Evolutionary conservation across 2,888 invertebrate genomes (phyloP), one percentile per base, ranked within the genome.

Genomic region (Netelia virgata): DNA sequence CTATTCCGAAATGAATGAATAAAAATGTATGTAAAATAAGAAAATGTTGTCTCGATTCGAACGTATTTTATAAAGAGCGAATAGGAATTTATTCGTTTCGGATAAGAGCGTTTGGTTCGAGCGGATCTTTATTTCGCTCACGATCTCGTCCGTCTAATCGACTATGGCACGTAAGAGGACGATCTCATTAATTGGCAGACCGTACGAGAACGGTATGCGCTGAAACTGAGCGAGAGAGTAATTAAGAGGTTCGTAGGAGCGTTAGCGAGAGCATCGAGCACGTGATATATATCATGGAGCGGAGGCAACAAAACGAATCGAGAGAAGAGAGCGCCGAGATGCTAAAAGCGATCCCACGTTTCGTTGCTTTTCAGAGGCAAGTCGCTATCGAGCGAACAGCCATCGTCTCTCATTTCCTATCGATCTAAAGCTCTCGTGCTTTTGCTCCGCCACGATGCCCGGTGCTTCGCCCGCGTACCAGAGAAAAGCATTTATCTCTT

Each of bases 341-440:
- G 64, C 53, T 50, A 63, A 53, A 75, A 57, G 57, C 53, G 20
- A 63, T 70, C 63, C 75, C 81, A 75, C 75, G 75, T 82, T 82
- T 75, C 81, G 64, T 75, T 70, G 75, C 61, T 69, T 74, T 53
- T 55, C 80, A 59, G 61, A 61, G 74, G 50, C 50, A 50, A 41
- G 2, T 53, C 43, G 41, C 50, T 28, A 61, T 18, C 23, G 23
- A 18, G 43, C 64, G 43, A 63, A n/a, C 61, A 18, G 72, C 50
- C 28, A 64, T 63, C 36, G 68, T 36, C 59, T 76, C 59, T 59
- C 57, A 76, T 78, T 55, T 78, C 68, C 75, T 28, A 77, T 68
- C 14, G 59, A 77, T 59, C 59, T 61, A 28, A 77, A 59, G 28
- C 68, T 77, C 70, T 10, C 36, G 16, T 18, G 18, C 28, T 43